Evolutionary conservation across 2,888 invertebrate genomes (phyloP).

Genomic region (Ichneumoninae sp.): DNA sequence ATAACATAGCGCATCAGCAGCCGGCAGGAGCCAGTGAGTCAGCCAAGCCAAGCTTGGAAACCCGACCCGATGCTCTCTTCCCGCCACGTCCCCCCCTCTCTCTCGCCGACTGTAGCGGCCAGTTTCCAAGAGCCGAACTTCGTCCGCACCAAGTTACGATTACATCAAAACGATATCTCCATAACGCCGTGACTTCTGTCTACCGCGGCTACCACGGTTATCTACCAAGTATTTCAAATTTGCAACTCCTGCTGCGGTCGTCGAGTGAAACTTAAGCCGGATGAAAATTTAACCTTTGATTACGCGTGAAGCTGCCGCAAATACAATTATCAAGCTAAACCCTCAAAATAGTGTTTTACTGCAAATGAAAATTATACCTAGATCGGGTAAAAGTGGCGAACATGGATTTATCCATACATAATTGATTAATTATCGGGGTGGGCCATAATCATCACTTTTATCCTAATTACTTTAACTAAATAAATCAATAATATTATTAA

Average conservation of each 20-base stretch:
- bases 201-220: background rate
- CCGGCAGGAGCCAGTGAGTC: slow-evolving; percentile 37
- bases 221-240: slow-evolving; percentile 13
- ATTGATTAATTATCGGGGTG: too few relatives aligned
- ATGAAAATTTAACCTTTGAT: slow-evolving; percentile 6
- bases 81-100: background rate
- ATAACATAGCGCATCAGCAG: slow-evolving; percentile 57
- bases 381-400: too few relatives aligned
- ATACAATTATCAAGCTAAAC: background rate
- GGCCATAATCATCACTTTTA: too few relatives aligned
- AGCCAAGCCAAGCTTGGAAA: slow-evolving; percentile 48
- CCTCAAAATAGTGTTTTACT: background rate
- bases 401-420: too few relatives aligned
- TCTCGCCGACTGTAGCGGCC: slow-evolving; percentile 26
- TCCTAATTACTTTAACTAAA: too few relatives aligned
- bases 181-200: slow-evolving; percentile 11
- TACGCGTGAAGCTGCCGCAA: background rate
- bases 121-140: slow-evolving; percentile 59
- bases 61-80: slow-evolving; percentile 14
- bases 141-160: slow-evolving; percentile 43
- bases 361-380: too few relatives aligned
- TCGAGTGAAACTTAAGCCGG: background rate
- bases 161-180: slow-evolving; percentile 60
- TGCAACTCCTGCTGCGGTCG: slow-evolving; percentile 5
- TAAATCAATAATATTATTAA: too few relatives aligned